Base-by-base conservation (phyloP, 2,888 invertebrate species). In the Volucella bombylans region DNA sequence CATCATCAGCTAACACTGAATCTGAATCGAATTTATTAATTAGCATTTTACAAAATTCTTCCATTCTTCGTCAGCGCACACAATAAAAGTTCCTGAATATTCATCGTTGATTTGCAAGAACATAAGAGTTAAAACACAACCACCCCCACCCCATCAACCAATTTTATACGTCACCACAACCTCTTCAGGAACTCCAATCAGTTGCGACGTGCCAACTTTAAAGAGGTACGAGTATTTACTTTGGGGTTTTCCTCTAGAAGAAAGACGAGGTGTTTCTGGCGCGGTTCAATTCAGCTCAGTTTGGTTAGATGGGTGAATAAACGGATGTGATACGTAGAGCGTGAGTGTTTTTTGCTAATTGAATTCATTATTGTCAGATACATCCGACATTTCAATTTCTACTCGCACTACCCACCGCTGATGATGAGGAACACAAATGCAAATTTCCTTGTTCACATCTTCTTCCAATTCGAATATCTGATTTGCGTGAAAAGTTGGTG, bases 301-400 rank as follows among this genome's bases (percentile, higher is more conserved):
- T 71, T 38, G 54, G 55, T 59, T 69, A 55, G 62, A 61, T 62
- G 74, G 59, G 54, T 83, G 73, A 68, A 72, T 78, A 52, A 31
- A 31, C 31, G 31, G 76, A 76, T 81, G 80, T 72, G 85, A 85
- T 81, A 85, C 85, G 81, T 81, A 76, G 76, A 85, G 81, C 81
- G 62, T 85, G 85, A 85, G 83, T 83, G 83, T 83, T 80, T 83
- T 80, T 80, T 83, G 83, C 69, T 83, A 83, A 83, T 83, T 83
- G 83, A 83, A 83, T 83, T 83, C 83, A 83, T 83, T 83, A 83
- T 80, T 83, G 83, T 83, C 83, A 83, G 85, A 85, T 85, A 85
- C 85, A 81, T 85, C 81, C 76, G 81, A 85, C 76, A 76, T 85
- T 85, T 85, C 81, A 85, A 77, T 85, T 85, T 77, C 38, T 47